These are phyloP conservation scores for Adelosebastes latens DNA, from an alignment of 2,797 vertebrate genomes.

Conservation along the genomic window DNA sequence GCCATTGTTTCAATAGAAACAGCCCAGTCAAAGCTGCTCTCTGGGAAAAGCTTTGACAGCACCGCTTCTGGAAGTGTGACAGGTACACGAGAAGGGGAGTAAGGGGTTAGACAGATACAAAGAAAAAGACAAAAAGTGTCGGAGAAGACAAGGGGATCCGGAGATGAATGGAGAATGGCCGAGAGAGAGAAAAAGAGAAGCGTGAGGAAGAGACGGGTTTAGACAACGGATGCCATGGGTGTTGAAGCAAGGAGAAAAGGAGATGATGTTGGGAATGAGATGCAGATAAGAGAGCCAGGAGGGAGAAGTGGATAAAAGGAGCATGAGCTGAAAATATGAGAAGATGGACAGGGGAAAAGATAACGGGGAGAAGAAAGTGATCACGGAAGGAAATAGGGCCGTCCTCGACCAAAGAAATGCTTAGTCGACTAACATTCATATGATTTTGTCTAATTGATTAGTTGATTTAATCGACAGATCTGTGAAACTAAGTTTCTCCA, in stretches of 20 bases:
- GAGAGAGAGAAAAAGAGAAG: conserved; percentile 4
- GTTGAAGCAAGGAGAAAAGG: conserved; percentile 17
- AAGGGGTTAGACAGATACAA: conserved; percentile 65
- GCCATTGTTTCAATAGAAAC: conserved; percentile 61
- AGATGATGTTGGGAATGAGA: conserved; percentile 30
- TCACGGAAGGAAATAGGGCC: not conserved
- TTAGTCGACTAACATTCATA: no score
- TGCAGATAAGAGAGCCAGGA: conserved; percentile 25
- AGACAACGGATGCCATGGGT: conserved; percentile 30
- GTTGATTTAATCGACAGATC: no score
- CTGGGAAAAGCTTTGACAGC: conserved; percentile 57
- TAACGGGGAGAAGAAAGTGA: not conserved
- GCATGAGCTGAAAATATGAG: not conserved
- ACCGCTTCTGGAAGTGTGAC: conserved; percentile 56
- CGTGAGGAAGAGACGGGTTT: conserved; percentile 8
- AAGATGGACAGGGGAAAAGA: not conserved
- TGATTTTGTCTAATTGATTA: no score
- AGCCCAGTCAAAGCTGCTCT: conserved; percentile 36
- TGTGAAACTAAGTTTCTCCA: no score
- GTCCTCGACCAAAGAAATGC: no score
- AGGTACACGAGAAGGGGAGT: conserved; percentile 56
- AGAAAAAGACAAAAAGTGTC: conserved; percentile 51
- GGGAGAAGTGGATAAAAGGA: not conserved
- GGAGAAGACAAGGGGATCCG: conserved; percentile 22
- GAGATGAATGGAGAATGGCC: conserved; percentile 37